Evolutionary conservation across 30 jellyfish, hydroid and myxozoan genomes (phyloP).

Genomic region (Chironex yamaguchii): DNA sequence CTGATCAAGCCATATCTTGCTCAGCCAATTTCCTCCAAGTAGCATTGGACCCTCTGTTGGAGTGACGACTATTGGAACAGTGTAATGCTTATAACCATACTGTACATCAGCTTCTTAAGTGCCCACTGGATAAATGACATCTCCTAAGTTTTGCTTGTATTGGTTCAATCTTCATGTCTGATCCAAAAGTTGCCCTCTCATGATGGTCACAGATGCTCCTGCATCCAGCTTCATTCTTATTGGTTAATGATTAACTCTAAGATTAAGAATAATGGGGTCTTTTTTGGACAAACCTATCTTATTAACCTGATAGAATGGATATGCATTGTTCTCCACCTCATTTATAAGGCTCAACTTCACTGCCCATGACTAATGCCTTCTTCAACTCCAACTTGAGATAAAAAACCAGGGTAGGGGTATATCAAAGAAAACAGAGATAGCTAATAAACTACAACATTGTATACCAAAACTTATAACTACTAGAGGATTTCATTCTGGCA

Average conservation of each 20-base stretch:
- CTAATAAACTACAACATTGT: no score
- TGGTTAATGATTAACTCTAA: neutral
- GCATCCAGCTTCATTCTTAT: neutral
- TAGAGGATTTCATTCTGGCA: no score
- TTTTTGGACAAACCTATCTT: neutral
- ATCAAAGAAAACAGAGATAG: no score
- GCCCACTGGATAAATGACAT: constrained; percentile 8
- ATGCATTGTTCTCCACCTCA: neutral
- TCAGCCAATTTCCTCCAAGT: constrained; percentile 20
- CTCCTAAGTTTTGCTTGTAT: neutral
- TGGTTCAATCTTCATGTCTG: constrained; percentile 1
- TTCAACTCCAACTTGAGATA: no score
- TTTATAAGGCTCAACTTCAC: no score
- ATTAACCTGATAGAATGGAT: constrained; percentile 1
- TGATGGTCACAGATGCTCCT: constrained; percentile 3
- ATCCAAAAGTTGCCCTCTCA: neutral
- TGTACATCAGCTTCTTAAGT: neutral
- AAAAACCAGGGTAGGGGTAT: no score
- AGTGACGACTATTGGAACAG: neutral
- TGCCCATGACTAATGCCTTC: no score
- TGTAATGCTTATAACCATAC: constrained; percentile 1
- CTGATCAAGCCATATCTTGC: neutral
- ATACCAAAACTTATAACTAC: no score
- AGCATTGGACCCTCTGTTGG: neutral
- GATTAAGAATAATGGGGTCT: neutral